Evolutionary conservation across 2,113 vertebrate genomes (phyloP).

Genomic region (Cnemophilus loriae): DNA sequence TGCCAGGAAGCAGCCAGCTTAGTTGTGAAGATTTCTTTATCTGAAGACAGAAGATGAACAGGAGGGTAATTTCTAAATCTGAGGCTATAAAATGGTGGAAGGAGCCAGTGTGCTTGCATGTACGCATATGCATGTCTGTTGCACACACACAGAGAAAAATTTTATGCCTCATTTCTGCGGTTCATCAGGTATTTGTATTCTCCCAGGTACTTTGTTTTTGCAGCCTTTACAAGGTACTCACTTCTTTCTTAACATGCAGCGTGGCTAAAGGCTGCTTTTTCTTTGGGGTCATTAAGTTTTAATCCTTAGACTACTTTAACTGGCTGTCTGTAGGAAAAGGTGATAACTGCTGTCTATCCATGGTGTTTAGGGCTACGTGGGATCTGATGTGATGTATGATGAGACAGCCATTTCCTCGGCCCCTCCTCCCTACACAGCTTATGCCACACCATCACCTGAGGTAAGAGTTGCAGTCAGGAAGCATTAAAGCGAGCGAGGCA

Average conservation of each 20-base stretch:
- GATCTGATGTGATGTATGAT: slow-evolving; percentile 70
- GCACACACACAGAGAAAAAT: neutral
- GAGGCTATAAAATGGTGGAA: neutral
- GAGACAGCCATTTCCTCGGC: slow-evolving; percentile 68
- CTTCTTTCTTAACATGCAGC: neutral
- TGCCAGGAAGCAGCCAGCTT: neutral
- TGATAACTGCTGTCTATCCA: neutral
- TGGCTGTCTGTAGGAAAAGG: neutral
- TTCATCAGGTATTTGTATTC: neutral
- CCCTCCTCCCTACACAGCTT: slow-evolving; percentile 75
- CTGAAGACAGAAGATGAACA: neutral
- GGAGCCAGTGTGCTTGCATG: neutral
- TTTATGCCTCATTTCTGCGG: neutral
- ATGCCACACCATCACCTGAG: slow-evolving; percentile 73
- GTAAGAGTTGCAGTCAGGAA: slow-evolving; percentile 26
- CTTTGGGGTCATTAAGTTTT: neutral
- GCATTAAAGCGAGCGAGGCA: neutral
- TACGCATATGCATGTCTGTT: neutral
- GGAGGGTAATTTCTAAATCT: neutral
- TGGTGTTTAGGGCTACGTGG: slow-evolving; percentile 63
- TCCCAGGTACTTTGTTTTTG: neutral
- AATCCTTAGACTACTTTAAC: neutral
- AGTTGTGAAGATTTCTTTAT: neutral
- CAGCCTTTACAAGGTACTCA: neutral
- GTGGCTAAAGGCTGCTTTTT: neutral